A percentile compares a stretch with the other conserved stretches of the same genome.
Conservation (phyloP, 2,113 vertebrate genomes). For the Gallinago paraguaiae region DNA sequence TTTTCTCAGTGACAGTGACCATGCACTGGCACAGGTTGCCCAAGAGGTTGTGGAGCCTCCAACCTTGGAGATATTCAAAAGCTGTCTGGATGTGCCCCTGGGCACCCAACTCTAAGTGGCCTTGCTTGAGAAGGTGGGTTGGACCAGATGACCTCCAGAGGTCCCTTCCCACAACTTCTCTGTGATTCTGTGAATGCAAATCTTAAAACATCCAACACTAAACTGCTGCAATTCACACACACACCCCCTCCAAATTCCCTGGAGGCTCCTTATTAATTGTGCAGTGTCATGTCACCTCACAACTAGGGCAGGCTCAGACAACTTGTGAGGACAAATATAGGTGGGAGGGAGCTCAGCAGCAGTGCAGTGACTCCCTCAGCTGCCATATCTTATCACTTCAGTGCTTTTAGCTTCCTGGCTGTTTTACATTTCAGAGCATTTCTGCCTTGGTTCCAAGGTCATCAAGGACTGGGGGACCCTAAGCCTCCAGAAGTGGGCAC, state of each 20-base stretch:
- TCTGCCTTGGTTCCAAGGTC: background rate
- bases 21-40: background rate
- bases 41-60: background rate
- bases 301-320: background rate
- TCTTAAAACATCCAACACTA: background rate
- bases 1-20: background rate
- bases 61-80: background rate
- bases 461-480: background rate
- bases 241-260: background rate
- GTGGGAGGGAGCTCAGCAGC: background rate
- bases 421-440: background rate
- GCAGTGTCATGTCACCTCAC: background rate
- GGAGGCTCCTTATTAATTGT: background rate
- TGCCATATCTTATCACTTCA: fast-evolving
- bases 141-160: background rate
- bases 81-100: background rate
- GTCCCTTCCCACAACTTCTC: background rate
- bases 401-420: background rate
- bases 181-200: background rate
- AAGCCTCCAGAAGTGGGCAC: background rate
- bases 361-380: background rate
- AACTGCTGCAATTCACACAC: background rate
- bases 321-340: background rate
- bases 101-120: background rate
- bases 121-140: background rate